A percentile compares a stretch with the other conserved stretches of the same genome.
phyloP scores from a whole-genome alignment of 2,797 vertebrate species.

The Betta splendens region DNA sequence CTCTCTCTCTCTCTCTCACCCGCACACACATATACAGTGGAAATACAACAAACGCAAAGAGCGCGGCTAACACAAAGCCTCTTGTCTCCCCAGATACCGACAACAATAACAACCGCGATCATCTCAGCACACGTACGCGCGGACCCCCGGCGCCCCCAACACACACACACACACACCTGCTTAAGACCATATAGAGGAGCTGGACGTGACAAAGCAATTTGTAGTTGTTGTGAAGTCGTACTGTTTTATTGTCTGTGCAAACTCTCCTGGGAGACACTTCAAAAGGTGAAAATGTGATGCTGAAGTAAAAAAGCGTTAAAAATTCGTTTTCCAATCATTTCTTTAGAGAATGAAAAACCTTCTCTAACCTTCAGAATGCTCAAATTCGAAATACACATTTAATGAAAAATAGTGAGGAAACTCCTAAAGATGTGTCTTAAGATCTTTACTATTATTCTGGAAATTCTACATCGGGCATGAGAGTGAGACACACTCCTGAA shows the following conservation, averaged over 20 bases:
- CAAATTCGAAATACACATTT: too few relatives aligned
- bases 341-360: too few relatives aligned
- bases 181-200: slow-evolving; percentile 32
- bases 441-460: too few relatives aligned
- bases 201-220: slow-evolving; percentile 32
- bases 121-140: slow-evolving; percentile 44
- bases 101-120: slow-evolving; percentile 73
- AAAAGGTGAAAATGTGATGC: too few relatives aligned
- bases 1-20: slow-evolving; percentile 42
- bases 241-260: slow-evolving; percentile 4
- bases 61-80: slow-evolving; percentile 68
- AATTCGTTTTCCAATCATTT: too few relatives aligned
- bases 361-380: too few relatives aligned
- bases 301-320: too few relatives aligned
- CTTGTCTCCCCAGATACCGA: slow-evolving; percentile 67
- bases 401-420: too few relatives aligned
- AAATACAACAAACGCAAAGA: slow-evolving; percentile 42
- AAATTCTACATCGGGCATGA: too few relatives aligned
- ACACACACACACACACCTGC: slow-evolving; percentile 22
- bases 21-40: slow-evolving; percentile 22
- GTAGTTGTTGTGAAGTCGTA: slow-evolving; percentile 7
- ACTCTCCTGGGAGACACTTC: too few relatives aligned
- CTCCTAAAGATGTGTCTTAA: too few relatives aligned
- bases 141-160: slow-evolving; percentile 28
- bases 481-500: too few relatives aligned